Base-by-base conservation (phyloP, 2,113 vertebrate genomes). In the Brienomyrus longianalis region DNA sequence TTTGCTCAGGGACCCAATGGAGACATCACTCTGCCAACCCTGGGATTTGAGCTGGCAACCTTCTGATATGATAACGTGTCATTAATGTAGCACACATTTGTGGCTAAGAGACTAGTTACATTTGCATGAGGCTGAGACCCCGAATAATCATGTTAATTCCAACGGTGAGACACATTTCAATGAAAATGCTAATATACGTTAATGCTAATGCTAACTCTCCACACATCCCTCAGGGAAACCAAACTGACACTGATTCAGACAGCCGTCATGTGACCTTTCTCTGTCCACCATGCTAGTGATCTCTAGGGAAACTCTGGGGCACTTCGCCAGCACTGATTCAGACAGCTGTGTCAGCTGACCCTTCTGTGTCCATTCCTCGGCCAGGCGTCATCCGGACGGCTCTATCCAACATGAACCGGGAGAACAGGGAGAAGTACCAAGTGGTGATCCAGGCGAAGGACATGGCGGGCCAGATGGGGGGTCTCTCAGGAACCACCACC, bases 391-490 rank as follows among this genome's bases (percentile, higher is more conserved):
- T 99, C 93, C 98, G 97, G 94, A 99, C 98, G 19, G 98, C 98
- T 45, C 95, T 99, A 31, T 97, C 98, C 0, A 97, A 98, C 89
- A 99, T 99, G 98, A 98, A 98, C 92, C 95, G 98, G 93, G 98
- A 99, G 95, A 97, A 98, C n/a, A 96, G 96, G 87, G 98, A 99
- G 35, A 95, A 97, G n/a, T 99, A 99, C 92, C 98, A 99, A 95
- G 98, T 99, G 83, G 97, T 99, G 89, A 99, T 99, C 93, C 98
- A 99, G 92, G 98, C 98, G 3, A 99, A 99, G 77, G 98, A 99
- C 94, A 99, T 99, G 98, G 98, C 98, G 0, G 98, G 98, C 39
- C 98, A 99, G 94, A 99, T 98, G 98, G 98, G 98, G 0, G 98
- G 98, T 7, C 92, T 99, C 21, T 99, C 98, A 7, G 98, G 98